These are phyloP conservation scores for Standfussiana lucernea DNA, from an alignment of 2,888 invertebrate genomes.

Conservation along the genomic window DNA sequence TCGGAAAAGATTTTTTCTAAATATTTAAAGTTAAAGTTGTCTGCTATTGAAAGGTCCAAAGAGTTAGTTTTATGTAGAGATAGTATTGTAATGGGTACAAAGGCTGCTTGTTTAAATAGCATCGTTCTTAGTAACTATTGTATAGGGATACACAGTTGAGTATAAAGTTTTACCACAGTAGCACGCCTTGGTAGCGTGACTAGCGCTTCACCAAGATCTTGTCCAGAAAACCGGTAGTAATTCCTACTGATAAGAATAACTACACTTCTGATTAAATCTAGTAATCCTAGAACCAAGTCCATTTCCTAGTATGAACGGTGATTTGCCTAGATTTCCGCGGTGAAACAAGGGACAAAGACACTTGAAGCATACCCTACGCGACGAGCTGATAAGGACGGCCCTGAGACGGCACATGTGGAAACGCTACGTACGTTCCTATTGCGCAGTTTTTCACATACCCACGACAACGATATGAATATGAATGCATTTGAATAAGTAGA, in stretches of 20 bases:
- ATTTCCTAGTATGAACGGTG: constrained; percentile 49
- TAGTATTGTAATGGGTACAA: constrained; percentile 1
- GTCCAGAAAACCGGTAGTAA: constrained; percentile 2
- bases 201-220: not conserved
- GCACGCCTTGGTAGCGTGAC: not conserved
- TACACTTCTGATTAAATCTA: constrained; percentile 30
- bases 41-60: not conserved
- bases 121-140: not conserved
- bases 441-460: constrained; percentile 57
- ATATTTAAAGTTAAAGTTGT: not conserved
- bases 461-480: constrained; percentile 29
- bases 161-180: not conserved
- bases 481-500: constrained; percentile 46
- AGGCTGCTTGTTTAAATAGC: not conserved
- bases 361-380: constrained; percentile 25
- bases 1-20: not conserved
- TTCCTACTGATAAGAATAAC: constrained; percentile 13
- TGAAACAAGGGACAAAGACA: constrained; percentile 58
- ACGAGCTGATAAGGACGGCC: constrained; percentile 54
- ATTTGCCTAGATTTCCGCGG: constrained; percentile 49
- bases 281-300: constrained; percentile 2
- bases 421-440: constrained; percentile 28
- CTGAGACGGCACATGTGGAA: constrained; percentile 48
- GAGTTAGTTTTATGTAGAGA: not conserved
- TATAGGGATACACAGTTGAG: not conserved